Conservation (phyloP, 2,888 invertebrate genomes). For the Luperina testacea region DNA sequence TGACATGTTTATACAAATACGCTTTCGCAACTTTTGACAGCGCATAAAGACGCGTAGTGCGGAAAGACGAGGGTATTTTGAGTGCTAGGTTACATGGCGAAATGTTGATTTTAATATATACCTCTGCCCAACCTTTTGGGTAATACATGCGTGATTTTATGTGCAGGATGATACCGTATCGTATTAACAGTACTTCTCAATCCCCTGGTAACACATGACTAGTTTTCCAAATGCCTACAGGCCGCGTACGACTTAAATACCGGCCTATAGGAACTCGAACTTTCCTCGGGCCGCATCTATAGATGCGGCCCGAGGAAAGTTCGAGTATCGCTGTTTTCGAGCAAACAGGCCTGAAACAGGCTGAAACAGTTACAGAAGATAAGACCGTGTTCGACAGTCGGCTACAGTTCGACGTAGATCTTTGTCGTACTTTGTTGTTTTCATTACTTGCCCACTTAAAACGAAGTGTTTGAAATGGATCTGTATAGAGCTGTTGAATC, state of each 20-base stretch:
- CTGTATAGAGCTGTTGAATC: constrained; percentile 39
- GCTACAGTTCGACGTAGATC: constrained; percentile 54
- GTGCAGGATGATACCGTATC: not conserved
- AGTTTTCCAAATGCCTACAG: constrained; percentile 18
- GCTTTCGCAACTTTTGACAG: not conserved
- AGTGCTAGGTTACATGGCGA: not conserved
- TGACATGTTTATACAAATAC: not conserved
- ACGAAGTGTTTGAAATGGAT: constrained; percentile 26
- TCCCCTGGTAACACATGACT: not conserved
- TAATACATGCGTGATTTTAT: not conserved
- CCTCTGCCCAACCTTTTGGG: accelerated
- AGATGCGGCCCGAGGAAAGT: constrained; percentile 31
- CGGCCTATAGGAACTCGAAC: too few species aligned
- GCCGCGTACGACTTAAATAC: not conserved
- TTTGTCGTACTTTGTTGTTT: constrained; percentile 64
- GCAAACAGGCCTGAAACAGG: constrained; percentile 37
- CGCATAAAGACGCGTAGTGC: too few species aligned
- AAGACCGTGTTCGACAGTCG: constrained; percentile 57
- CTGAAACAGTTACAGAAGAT: constrained; percentile 45
- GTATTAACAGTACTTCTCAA: not conserved
- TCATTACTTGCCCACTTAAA: constrained; percentile 54
- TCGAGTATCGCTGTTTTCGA: constrained; percentile 28
- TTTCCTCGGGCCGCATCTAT: too few species aligned
- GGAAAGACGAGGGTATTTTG: not conserved
- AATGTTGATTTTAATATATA: not conserved